Conservation (phyloP, 2,113 vertebrate genomes). For the Zosterops japonicus region DNA sequence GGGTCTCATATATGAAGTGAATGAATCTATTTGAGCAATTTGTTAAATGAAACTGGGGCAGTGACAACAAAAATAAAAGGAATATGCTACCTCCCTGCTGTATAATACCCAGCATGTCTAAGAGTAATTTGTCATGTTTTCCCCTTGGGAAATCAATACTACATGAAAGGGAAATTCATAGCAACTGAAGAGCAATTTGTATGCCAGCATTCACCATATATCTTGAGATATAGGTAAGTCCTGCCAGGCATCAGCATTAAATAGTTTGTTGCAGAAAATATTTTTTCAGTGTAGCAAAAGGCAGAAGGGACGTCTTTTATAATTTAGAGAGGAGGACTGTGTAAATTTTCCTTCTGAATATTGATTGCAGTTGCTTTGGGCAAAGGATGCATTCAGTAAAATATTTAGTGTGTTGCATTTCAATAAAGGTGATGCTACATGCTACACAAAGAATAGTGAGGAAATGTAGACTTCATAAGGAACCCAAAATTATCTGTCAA, state of each 20-base stretch:
- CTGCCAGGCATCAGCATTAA: neutral
- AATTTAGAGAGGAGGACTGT: neutral
- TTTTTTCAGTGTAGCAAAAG: neutral
- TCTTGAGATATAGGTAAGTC: neutral
- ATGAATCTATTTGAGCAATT: neutral
- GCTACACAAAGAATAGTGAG: neutral
- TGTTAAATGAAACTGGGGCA: neutral
- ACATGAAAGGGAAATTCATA: slow-evolving; percentile 9
- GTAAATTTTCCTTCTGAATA: neutral
- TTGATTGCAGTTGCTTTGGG: neutral
- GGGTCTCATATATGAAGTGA: neutral
- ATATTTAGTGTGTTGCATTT: neutral
- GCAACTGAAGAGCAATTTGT: neutral
- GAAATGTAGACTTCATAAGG: neutral
- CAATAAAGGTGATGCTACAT: neutral
- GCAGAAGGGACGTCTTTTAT: neutral
- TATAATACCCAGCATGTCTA: neutral
- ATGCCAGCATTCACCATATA: neutral
- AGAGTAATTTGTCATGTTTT: neutral
- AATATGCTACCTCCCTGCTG: neutral
- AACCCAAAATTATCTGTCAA: neutral
- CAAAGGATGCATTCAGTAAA: neutral
- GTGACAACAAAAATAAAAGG: neutral
- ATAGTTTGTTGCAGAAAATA: neutral
- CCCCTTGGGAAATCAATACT: neutral